Conservation (phyloP, 2,797 vertebrate genomes). For the Coccyzus lansbergi region DNA sequence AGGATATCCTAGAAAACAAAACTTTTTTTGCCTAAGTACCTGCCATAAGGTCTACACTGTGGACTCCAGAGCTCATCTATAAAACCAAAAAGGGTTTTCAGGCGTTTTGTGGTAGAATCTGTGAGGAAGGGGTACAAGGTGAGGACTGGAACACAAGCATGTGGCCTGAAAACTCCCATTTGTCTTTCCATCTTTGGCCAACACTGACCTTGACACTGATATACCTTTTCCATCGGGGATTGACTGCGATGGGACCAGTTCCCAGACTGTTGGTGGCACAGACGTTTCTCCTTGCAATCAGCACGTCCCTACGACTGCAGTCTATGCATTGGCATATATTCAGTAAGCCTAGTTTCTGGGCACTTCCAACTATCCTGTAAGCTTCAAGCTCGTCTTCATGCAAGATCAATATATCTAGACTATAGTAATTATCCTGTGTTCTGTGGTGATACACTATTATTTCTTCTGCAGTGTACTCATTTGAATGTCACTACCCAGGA, state of each 20-base stretch:
- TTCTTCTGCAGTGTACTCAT: conserved; percentile 22
- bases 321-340: not conserved
- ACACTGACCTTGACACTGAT: not conserved
- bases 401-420: not conserved
- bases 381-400: not conserved
- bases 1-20: not conserved
- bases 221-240: not conserved
- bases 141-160: not conserved
- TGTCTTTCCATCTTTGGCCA: not conserved
- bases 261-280: not conserved
- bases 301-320: not conserved
- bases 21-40: not conserved
- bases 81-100: not conserved
- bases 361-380: not conserved
- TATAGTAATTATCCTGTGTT: not conserved
- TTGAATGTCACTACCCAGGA: conserved; percentile 11
- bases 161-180: not conserved
- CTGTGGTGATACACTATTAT: not conserved
- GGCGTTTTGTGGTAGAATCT: not conserved
- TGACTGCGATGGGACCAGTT: not conserved
- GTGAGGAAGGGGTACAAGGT: not conserved
- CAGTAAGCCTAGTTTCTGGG: not conserved
- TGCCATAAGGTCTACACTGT: not conserved
- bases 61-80: not conserved
- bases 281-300: not conserved